Evolutionary conservation across 2,797 vertebrate species (phyloP), one percentile per base, ranked within the genome.

Genomic region (Cynopterus sphinx): DNA sequence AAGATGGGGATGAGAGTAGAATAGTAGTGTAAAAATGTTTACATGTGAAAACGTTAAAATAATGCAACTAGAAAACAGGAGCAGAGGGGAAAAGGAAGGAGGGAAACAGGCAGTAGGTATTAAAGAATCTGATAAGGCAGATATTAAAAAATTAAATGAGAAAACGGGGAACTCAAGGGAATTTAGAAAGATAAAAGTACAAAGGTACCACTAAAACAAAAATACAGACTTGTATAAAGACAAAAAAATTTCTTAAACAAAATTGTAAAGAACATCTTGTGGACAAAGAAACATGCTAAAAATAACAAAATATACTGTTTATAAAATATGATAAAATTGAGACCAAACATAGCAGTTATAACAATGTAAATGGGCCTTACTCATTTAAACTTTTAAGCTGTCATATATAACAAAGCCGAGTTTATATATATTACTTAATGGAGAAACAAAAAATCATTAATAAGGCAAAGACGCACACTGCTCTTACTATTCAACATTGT

Each of bases 321-420:
- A 22, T 82, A 74, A 73, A 88, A 74, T 55, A 74, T 53, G 31
- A 55, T 82, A 73, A 93, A 93, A 65, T 55, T 73, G 46, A 93
- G 28, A 43, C 43, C 46, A 65, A 28, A 65, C 3, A 13, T 39
- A 41, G 53, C 33, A 74, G 24, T 74, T 21, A 65, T 33, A n/a
- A 83, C 3, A 73, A 33, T 51, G 12, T 85, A 57, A 81, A 36
- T 87, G 84, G 15, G 43, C 46, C 33, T 73, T 24, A 57, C 13
- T 68, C 10, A 57, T 21, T 53, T 46, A 46, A 39, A 51, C 26
- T 74, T 75, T 77, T 51, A 13, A 31, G 46, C 49, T 93, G 74
- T 1, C 57, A 65, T 24, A 36, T 65, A 16, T 73, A 81, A 55
- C 16, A 88, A 43, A 68, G 57, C 22, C 36, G 5, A 43, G 55